A percentile compares a stretch with the other conserved stretches of the same genome.
These are phyloP conservation scores for Xenops minutus DNA, from an alignment of 2,797 vertebrate genomes.

Conservation along the genomic window DNA sequence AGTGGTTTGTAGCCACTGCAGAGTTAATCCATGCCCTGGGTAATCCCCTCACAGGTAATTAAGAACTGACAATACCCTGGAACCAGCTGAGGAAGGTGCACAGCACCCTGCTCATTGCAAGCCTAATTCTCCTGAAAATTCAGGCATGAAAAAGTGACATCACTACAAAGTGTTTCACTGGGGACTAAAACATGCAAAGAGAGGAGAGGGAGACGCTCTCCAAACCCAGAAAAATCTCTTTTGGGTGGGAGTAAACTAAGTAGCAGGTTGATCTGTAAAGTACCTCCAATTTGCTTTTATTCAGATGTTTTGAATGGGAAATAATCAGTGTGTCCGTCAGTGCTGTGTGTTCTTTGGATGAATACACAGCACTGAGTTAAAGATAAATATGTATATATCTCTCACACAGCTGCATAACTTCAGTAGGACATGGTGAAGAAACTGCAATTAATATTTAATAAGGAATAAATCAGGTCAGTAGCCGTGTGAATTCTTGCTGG, in stretches of 20 bases:
- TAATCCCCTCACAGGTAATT: not conserved
- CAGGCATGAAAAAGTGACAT: accelerated
- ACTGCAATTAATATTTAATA: constrained; percentile 30
- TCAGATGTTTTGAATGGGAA: not conserved
- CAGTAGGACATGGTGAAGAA: not conserved
- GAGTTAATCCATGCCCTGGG: not conserved
- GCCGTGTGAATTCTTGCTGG: not conserved
- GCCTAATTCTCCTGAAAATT: not conserved
- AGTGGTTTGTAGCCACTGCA: not conserved
- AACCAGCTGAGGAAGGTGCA: not conserved
- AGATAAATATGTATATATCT: not conserved
- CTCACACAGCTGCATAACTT: not conserved
- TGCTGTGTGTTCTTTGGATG: not conserved
- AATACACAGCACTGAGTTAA: not conserved
- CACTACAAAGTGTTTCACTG: not conserved
- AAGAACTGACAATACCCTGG: not conserved
- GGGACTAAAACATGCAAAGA: not conserved
- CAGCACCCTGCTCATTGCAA: not conserved
- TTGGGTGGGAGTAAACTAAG: not conserved
- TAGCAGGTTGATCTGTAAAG: not conserved
- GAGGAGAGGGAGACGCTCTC: not conserved
- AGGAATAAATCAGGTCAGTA: constrained; percentile 23
- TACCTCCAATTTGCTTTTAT: not conserved
- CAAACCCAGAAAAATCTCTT: not conserved
- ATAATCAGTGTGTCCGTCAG: accelerated